Evolutionary conservation across 1,140 invertebrate genomes (phyloP), one percentile per base, ranked within the genome.

Genomic region (Drosophila chauvacae): DNA sequence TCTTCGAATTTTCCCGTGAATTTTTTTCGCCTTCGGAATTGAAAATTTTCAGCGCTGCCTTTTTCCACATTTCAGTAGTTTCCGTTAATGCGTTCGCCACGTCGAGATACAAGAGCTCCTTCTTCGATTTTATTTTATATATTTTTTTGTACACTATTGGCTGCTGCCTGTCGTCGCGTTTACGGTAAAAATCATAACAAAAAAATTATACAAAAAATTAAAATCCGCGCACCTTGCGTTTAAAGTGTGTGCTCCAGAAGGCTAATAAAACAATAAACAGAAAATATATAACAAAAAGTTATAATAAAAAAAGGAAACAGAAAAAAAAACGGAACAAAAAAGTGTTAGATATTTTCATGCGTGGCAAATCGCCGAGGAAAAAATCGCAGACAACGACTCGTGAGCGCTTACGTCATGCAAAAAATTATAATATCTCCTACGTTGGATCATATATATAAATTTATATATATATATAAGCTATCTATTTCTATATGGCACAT

Each of bases 61-160:
- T 87, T 87, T 87, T 56, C 53, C 84, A 87, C 84, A 88, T 88
- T 88, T 88, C 80, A 90, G 77, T 88, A 90, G 84, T 88, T 88
- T 84, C 85, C 84, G 85, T 88, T 88, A 88, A 84, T 88, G 84
- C 84, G 84, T 88, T 90, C 84, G 85, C 80, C 84, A 75, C 84
- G 84, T 78, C 73, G 44, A 84, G 68, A 41, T 69, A 53, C 37
- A 41, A 35, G 28, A 14, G 57, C 47, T 73, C 63, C 56, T 66
- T 68, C 41, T 18, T 47, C 35, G 61, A 56, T 63, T 42, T 37
- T 23, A 66, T 45, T 53, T 56, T 56, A 48, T 42, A 10, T 28
- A 30, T 74, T 64, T 63, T 74, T 74, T 74, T 33, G 18, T 18
- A 30, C 26, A n/a, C 13, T n/a, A n/a, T 30, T 28, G 47, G 47